Evolutionary conservation across 2,797 vertebrate genomes (phyloP).

Genomic region (Chaenodraco wilsoni): DNA sequence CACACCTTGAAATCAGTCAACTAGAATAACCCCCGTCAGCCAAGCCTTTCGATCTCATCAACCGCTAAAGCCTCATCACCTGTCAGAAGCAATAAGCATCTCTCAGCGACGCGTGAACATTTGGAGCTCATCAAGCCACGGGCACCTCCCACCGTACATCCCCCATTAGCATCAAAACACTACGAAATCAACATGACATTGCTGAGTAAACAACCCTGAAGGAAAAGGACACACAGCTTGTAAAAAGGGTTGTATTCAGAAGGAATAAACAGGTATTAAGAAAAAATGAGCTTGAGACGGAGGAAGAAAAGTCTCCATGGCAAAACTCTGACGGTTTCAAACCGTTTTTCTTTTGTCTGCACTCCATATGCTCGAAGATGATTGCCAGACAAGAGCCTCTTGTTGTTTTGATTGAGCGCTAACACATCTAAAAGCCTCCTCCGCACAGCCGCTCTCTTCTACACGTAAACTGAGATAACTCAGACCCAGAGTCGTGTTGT

Average conservation of each 20-base stretch:
- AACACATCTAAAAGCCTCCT: slow-evolving; percentile 73
- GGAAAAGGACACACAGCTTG: slow-evolving; percentile 28
- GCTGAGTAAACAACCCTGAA: slow-evolving; percentile 56
- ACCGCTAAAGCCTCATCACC: slow-evolving; percentile 66
- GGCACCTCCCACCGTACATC: slow-evolving; percentile 44
- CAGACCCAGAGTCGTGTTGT: slow-evolving; percentile 49
- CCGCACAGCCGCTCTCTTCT: slow-evolving; percentile 60
- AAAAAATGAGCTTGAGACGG: slow-evolving; percentile 30
- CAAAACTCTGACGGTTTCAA: slow-evolving; percentile 67
- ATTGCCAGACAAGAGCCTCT: slow-evolving; percentile 74
- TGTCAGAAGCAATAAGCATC: slow-evolving; percentile 67
- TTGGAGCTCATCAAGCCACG: slow-evolving; percentile 60
- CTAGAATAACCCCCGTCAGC: slow-evolving; percentile 36
- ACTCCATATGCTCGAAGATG: slow-evolving; percentile 73
- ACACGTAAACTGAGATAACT: slow-evolving; percentile 57
- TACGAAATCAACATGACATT: slow-evolving; percentile 46
- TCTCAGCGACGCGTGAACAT: slow-evolving; percentile 51
- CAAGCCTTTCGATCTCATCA: slow-evolving; percentile 32
- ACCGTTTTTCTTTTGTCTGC: slow-evolving; percentile 67
- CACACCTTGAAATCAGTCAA: slow-evolving; percentile 71
- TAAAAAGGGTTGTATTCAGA: slow-evolving; percentile 28
- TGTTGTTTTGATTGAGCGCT: slow-evolving; percentile 75
- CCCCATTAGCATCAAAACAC: slow-evolving; percentile 64
- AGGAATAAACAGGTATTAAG: slow-evolving; percentile 68
- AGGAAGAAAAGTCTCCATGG: slow-evolving; percentile 51